Evolutionary conservation across 2,888 invertebrate species (phyloP), one percentile per base, ranked within the genome.

Genomic region (Melanargia galathea): DNA sequence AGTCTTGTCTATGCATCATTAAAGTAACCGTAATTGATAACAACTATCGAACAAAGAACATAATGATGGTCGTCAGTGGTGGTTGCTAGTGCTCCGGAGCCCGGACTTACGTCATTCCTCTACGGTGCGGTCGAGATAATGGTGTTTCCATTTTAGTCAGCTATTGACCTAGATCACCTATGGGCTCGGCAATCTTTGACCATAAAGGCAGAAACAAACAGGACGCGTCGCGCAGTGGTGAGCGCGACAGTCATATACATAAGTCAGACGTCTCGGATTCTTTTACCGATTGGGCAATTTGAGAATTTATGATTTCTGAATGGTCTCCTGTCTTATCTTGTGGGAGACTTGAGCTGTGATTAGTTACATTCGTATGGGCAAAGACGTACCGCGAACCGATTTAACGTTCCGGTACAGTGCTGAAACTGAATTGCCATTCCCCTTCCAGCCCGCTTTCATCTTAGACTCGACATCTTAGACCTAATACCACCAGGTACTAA

Each of bases 141-240:
- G 77, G 82, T 77, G 74, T 75, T 80, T 78, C 86, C 86, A 86
- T 88, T 86, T 86, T 81, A 79, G 83, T 78, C 76, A 72, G 68
- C 75, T 74, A 81, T 83, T 83, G 84, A 73, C 83, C 85, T 74
- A 85, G 75, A 78, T 85, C 75, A 80, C 76, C 76, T 77, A 80
- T 80, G 78, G 83, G 83, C 83, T 80, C 71, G 83, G 80, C 75
- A 70, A 78, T 79, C 82, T 86, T 82, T 83, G 79, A 81, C 83
- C 80, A 81, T 77, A 84, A 43, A 16, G 40, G 8, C 18, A 7
- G 16, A 18, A 35, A 18, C 43, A 43, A 43, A 18, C 43, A 18
- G 2, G 10, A 16, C 16, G 43, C 16, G 43, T 18, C 7, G 16
- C 16, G 18, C 40, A 8, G 16, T 7, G 16, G 40, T 2, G 16